These are phyloP conservation scores for Prosopocoilus inquinatus DNA, from an alignment of 2,888 invertebrate genomes.

Conservation along the genomic window DNA sequence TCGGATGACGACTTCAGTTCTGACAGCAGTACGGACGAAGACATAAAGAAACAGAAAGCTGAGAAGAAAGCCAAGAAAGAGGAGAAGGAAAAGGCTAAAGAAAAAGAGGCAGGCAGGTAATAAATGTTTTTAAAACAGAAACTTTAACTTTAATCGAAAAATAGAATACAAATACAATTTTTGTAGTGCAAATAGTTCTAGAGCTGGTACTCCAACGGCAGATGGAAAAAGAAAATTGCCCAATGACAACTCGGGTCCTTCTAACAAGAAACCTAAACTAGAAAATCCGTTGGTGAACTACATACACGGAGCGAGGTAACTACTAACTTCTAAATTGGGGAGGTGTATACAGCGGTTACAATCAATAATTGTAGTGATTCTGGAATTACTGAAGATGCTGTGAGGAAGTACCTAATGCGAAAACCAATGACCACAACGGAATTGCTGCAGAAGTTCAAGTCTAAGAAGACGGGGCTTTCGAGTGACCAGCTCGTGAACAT, in stretches of 20 bases:
- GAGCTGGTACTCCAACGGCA: constrained; percentile 53
- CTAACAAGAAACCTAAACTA: constrained; percentile 57
- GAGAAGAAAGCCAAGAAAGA: constrained; percentile 51
- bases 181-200: constrained; percentile 55
- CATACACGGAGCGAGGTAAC: constrained; percentile 55
- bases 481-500: constrained; percentile 89
- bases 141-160: too few relatives aligned
- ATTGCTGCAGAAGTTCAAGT: constrained; percentile 90
- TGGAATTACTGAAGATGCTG: constrained; percentile 92
- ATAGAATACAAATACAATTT: constrained; percentile 2
- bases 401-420: constrained; percentile 88
- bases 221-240: constrained; percentile 49
- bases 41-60: constrained; percentile 60
- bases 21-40: constrained; percentile 68
- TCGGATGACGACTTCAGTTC: constrained; percentile 72
- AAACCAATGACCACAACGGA: constrained; percentile 99
- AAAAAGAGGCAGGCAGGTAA: constrained; percentile 47
- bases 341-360: background rate
- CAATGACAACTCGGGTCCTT: constrained; percentile 50
- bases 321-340: constrained; percentile 15
- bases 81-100: constrained; percentile 47
- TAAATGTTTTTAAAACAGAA: background rate
- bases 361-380: constrained; percentile 63
- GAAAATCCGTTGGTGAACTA: constrained; percentile 52
- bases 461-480: constrained; percentile 86